Evolutionary conservation across 2,797 vertebrate genomes (phyloP).

Genomic region (Lophius americanus): DNA sequence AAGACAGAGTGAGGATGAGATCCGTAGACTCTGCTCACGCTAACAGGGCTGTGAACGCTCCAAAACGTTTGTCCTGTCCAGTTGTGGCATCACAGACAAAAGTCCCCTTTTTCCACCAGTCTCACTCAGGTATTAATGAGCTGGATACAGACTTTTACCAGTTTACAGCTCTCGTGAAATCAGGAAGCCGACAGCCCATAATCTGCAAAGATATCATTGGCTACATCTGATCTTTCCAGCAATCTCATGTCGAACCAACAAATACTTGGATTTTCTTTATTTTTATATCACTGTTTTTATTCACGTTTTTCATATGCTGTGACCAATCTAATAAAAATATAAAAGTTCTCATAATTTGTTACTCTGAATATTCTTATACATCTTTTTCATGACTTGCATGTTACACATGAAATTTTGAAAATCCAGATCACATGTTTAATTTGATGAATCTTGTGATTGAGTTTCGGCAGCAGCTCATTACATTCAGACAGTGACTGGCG

Average conservation of each 20-base stretch:
- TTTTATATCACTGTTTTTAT: constrained; percentile 47
- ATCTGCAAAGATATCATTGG: constrained; percentile 94
- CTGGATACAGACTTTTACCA: constrained; percentile 86
- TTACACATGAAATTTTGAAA: constrained; percentile 3
- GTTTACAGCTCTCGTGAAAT: constrained; percentile 90
- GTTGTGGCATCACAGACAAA: constrained; percentile 76
- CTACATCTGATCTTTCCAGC: constrained; percentile 84
- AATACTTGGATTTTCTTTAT: constrained; percentile 64
- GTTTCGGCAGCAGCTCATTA: constrained; percentile 37
- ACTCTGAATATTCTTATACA: constrained; percentile 18
- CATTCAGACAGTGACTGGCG: constrained; percentile 6
- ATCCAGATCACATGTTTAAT: constrained; percentile 2
- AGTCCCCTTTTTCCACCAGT: constrained; percentile 88
- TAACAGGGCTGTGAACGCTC: constrained; percentile 53
- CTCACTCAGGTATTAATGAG: constrained; percentile 87
- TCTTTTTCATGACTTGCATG: constrained; percentile 8
- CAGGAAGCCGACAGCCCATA: constrained; percentile 93
- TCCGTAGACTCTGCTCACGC: constrained; percentile 55
- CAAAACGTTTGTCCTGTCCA: constrained; percentile 92
- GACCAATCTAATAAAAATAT: constrained; percentile 57
- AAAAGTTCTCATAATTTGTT: constrained; percentile 49
- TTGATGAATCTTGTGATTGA: constrained; percentile 17
- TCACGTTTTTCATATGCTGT: constrained; percentile 35
- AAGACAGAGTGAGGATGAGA: constrained; percentile 78
- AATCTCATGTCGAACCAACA: constrained; percentile 33